phyloP scores from a whole-genome alignment of 2,797 vertebrate species.

The Pipistrellus pygmaeus region DNA sequence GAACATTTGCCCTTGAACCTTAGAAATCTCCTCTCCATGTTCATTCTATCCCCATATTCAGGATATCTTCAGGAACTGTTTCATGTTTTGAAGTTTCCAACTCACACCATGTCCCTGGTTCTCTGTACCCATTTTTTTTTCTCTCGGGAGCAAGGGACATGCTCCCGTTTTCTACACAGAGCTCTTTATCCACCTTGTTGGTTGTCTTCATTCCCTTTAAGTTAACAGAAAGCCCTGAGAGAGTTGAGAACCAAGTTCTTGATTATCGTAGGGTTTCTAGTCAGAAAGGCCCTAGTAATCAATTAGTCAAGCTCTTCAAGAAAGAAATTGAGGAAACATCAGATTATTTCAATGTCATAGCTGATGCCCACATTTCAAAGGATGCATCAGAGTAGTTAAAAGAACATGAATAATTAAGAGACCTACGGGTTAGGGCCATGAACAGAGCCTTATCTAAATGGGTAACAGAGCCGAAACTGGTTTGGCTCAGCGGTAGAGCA shows the following conservation, averaged over 20 bases:
- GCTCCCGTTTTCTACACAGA: neutral
- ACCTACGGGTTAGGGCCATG: neutral
- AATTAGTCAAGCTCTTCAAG: neutral
- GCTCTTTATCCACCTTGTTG: neutral
- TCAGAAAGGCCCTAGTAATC: neutral
- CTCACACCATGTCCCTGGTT: neutral
- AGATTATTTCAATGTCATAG: neutral
- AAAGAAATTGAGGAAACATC: slow-evolving; percentile 3
- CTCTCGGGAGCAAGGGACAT: neutral
- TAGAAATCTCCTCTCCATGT: neutral
- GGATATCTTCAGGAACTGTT: slow-evolving; percentile 1
- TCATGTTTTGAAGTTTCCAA: neutral
- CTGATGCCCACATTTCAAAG: neutral
- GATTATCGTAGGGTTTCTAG: neutral
- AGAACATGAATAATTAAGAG: slow-evolving; percentile 12
- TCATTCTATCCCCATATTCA: neutral
- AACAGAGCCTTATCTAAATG: neutral
- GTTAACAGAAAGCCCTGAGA: neutral
- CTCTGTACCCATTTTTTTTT: neutral
- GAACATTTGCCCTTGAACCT: neutral
- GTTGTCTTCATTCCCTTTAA: neutral
- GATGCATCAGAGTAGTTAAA: neutral
- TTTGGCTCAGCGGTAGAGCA: too few relatives aligned
- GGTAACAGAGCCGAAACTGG: neutral
- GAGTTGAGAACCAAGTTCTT: neutral